phyloP scores from a whole-genome alignment of 2,113 vertebrate genomes.

The Rhegmatorhina hoffmannsi region DNA sequence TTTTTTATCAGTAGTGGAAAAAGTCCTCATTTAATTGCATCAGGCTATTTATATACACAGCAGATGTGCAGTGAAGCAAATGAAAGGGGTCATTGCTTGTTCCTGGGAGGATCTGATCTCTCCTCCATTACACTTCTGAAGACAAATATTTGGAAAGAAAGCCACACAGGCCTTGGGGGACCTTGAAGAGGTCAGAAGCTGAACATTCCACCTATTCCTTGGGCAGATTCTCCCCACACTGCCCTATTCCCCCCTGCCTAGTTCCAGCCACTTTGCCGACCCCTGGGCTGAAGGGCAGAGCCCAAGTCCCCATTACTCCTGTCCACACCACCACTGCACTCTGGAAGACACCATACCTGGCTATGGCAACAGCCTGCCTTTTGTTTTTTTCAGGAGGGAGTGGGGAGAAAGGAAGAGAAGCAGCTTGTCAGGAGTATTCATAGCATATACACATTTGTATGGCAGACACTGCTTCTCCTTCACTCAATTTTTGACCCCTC shows the following conservation, averaged over 20 bases:
- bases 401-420: not conserved
- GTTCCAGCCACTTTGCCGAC: not conserved
- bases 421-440: not conserved
- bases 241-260: rapidly evolving
- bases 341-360: rapidly evolving
- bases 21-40: not conserved
- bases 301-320: not conserved
- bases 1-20: not conserved
- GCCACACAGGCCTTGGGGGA: rapidly evolving
- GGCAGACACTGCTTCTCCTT: rapidly evolving
- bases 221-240: not conserved
- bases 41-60: not conserved
- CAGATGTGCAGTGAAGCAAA: not conserved
- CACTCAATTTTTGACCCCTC: not conserved
- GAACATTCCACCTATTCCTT: not conserved
- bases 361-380: not conserved
- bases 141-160: not conserved
- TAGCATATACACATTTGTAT: not conserved
- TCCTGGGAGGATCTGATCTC: not conserved
- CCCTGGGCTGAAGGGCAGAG: not conserved
- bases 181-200: not conserved
- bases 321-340: not conserved
- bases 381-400: not conserved
- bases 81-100: not conserved
- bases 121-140: not conserved